Base-by-base conservation (phyloP, 2,888 invertebrate genomes). In the Sthenelais limicola region DNA sequence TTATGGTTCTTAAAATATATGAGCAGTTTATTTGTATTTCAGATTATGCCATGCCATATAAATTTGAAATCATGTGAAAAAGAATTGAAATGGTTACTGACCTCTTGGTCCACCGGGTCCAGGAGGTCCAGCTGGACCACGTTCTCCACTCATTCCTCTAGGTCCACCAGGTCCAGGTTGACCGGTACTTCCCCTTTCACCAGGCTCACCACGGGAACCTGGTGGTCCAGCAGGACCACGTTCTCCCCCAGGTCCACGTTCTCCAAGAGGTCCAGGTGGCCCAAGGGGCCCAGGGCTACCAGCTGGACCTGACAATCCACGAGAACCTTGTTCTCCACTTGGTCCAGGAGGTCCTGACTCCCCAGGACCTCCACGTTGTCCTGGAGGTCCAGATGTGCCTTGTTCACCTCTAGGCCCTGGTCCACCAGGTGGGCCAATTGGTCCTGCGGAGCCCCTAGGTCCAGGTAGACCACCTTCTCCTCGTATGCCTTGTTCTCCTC, bases 401-500 rank as follows among this genome's bases (percentile, higher is more conserved):
- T 72, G 68, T 15, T 67, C 72, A 28, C 72, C 72, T 7, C 51
- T 26, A 3, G 7, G 51, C 28, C 72, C 72, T 35, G 32, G 3
- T 18, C 35, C 32, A 33, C 71, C 71, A 33, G 47, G 32, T 7
- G 28, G 9, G 30, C 62, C 71, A 4, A 62, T n/a, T 4, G 35
- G 24, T 48, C 71, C 71, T 32, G 49, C 21, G 2, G n/a, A 15
- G 15, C 71, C 71, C 18, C 24, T 26, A 18, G 48, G 12, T 12
- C 68, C 68, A 48, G 68, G 4, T 21, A n/a, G 30, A 38, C 79
- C 79, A 21, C 69, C 67, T n/a, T 72, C 75, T 24, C 77, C 80
- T 18, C 58, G 43, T 35, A 54, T 28, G n/a, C 80, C 80, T 21
- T 58, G 67, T 26, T 56, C 32, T 28, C 80, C 80, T n/a, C 43